Base-by-base conservation (phyloP, 2,888 invertebrate genomes). In the Drosophila neotestacea region DNA sequence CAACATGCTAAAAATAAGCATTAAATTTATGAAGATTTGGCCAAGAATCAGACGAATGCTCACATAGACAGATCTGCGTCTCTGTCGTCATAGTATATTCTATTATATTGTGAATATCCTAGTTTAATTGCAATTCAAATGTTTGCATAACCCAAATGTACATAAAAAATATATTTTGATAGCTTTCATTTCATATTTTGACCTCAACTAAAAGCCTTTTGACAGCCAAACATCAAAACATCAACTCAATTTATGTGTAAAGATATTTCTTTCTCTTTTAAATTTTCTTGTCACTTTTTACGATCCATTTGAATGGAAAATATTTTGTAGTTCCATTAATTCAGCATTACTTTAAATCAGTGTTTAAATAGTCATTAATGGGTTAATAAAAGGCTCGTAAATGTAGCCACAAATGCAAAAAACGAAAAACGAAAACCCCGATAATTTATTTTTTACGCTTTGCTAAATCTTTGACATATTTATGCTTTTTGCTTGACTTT, bases 201-300 rank as follows among this genome's bases (percentile, higher is more conserved):
- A 7, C 41, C 32, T 4, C 6, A 38, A 28, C 79, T 84, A 85
- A 88, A 85, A 88, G 86, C 82, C 60, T 85, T 89, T 68, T 87
- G 88, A 89, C 89, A 87, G 68, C 59, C 30, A 71, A 72, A 52
- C 72, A 74, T 81, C 76, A 79, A 72, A 73, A 86, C 56, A 59
- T 56, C 47, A 54, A 61, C 56, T 34, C 34, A 60, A 51, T 56
- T 68, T 28, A 70, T 65, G 64, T 58, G 51, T 58, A 58, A 61
- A 58, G 39, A 16, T 38, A 39, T 30, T n/a, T 62, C 9, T 47
- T 9, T 42, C 48, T 30, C 4, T 38, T 11, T 41, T 41, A 3
- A 7, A 36, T 39, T 55, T 68, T 6, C 27, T 32, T 48, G 44
- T 46, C 60, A 48, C 10, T 7, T 76, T 79, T 77, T 59, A 75